phyloP scores from a whole-genome alignment of 2,113 vertebrate species.

The Calidris pugnax region DNA sequence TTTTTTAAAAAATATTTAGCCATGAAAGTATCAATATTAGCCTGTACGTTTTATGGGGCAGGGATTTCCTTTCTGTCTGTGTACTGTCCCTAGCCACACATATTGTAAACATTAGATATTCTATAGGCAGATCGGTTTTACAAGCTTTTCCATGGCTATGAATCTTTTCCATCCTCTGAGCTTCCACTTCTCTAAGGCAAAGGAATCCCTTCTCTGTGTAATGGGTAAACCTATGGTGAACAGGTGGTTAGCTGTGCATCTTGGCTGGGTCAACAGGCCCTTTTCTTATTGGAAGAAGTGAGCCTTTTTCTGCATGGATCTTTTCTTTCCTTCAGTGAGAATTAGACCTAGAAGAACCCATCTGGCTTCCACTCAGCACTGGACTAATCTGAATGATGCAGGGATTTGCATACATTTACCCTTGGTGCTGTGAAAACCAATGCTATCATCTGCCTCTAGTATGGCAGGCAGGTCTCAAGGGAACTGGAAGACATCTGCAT shows the following conservation, averaged over 20 bases:
- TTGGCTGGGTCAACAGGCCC: background rate
- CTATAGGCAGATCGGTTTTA: background rate
- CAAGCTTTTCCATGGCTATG: background rate
- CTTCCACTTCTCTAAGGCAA: background rate
- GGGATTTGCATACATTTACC: conserved; percentile 42
- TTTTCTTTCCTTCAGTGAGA: background rate
- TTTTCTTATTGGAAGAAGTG: background rate
- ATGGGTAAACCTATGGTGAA: background rate
- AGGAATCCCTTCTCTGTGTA: background rate
- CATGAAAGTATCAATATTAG: conserved; percentile 28
- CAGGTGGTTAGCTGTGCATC: background rate
- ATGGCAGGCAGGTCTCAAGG: background rate
- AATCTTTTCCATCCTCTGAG: background rate
- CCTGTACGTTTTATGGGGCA: conserved; percentile 28
- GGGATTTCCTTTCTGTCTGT: conserved; percentile 12
- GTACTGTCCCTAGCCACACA: background rate
- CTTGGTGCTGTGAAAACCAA: background rate
- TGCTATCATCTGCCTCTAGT: background rate
- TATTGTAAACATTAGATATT: background rate
- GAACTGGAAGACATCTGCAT: background rate
- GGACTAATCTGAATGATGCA: background rate
- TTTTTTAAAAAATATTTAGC: conserved; percentile 26
- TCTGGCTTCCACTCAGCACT: background rate
- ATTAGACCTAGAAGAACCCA: background rate
- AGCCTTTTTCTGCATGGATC: background rate